These are phyloP conservation scores for Trachelipus rathkii DNA, from an alignment of 1,140 invertebrate species.

Conservation along the genomic window DNA sequence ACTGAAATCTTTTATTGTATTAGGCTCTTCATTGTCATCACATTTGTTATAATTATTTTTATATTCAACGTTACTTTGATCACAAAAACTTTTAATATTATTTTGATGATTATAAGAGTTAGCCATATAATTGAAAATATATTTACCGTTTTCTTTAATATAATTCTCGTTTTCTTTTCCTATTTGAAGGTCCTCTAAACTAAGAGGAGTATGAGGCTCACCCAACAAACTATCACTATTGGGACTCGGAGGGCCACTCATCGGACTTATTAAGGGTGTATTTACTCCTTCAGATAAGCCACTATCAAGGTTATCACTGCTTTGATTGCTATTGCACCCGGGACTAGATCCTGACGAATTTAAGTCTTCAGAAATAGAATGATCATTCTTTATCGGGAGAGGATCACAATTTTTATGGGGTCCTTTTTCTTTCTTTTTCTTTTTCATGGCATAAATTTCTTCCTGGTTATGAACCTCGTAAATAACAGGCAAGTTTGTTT, in stretches of 20 bases:
- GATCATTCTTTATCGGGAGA: not conserved
- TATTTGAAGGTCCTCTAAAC: slow-evolving; percentile 27
- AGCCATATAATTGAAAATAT: not conserved
- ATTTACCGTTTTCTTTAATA: not conserved
- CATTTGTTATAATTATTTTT: slow-evolving; percentile 2
- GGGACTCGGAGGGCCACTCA: slow-evolving; percentile 34
- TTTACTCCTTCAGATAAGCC: slow-evolving; percentile 36
- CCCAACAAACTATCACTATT: slow-evolving; percentile 34
- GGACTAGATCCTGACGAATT: slow-evolving; percentile 19
- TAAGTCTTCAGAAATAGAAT: slow-evolving; percentile 3
- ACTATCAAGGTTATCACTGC: slow-evolving; percentile 39
- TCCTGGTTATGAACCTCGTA: slow-evolving; percentile 34
- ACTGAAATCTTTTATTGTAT: not conserved
- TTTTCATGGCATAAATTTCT: slow-evolving; percentile 31
- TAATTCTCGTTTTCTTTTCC: not conserved
- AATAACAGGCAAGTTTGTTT: slow-evolving; percentile 31
- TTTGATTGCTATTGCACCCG: slow-evolving; percentile 23
- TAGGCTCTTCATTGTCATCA: not conserved
- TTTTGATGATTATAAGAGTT: not conserved
- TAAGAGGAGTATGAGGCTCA: slow-evolving; percentile 32
- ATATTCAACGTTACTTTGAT: not conserved
- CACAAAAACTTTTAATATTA: not conserved
- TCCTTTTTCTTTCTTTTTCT: not conserved
- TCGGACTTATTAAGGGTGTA: slow-evolving; percentile 34
- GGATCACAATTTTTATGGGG: not conserved